A percentile compares a stretch with the other conserved stretches of the same genome.
phyloP scores from a whole-genome alignment of 2,113 vertebrate genomes.

The Osmerus mordax region DNA sequence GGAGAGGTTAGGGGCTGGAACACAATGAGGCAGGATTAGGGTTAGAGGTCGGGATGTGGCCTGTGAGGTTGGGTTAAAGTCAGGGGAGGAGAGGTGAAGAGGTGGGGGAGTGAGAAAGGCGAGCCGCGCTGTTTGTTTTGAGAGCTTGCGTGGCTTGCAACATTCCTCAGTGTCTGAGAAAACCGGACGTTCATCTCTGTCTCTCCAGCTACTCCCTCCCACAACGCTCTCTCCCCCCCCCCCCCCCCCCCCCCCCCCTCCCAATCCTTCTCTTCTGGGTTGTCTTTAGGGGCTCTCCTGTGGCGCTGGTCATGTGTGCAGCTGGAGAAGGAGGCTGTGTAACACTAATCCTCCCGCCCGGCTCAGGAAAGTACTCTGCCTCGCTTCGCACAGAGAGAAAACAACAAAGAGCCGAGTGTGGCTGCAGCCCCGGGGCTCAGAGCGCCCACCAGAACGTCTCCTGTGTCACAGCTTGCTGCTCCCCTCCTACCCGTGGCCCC shows the following conservation, averaged over 20 bases:
- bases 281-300: constrained; percentile 68
- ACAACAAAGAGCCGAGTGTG: constrained; percentile 80
- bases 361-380: constrained; percentile 73
- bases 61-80: constrained; percentile 9
- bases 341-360: constrained; percentile 70
- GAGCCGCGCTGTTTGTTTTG: constrained; percentile 35
- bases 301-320: constrained; percentile 71
- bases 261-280: constrained; percentile 54
- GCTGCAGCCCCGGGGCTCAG: constrained; percentile 72
- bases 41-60: not conserved
- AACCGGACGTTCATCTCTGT: constrained; percentile 51
- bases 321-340: constrained; percentile 70
- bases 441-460: constrained; percentile 71
- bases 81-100: not conserved
- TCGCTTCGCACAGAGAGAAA: constrained; percentile 67
- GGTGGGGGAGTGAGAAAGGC: constrained; percentile 21
- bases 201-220: constrained; percentile 3
- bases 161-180: constrained; percentile 53
- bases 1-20: not conserved
- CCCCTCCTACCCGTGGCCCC: constrained; percentile 48
- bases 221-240: constrained; percentile 8
- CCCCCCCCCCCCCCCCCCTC: constrained; percentile 29
- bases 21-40: not conserved
- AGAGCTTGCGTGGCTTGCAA: constrained; percentile 48
- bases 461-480: constrained; percentile 74